These are phyloP conservation scores for Polymixis flavicincta DNA, from an alignment of 2,888 invertebrate genomes.

Conservation along the genomic window DNA sequence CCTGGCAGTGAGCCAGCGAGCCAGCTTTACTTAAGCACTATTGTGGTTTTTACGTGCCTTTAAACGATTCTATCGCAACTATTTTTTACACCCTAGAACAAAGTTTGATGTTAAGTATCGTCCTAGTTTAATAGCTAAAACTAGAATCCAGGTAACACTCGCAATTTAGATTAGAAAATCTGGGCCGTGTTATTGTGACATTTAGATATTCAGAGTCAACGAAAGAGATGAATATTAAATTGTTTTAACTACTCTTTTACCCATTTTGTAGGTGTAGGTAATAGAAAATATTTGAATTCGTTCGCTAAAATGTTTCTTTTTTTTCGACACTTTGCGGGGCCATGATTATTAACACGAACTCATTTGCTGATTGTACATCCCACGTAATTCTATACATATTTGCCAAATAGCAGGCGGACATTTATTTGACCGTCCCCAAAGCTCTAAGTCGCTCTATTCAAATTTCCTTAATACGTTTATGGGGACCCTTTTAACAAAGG, in stretches of 20 bases:
- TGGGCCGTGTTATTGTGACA: neutral
- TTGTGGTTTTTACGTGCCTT: slow-evolving; percentile 61
- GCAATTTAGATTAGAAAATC: slow-evolving; percentile 3
- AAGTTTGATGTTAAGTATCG: slow-evolving; percentile 43
- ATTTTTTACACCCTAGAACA: slow-evolving; percentile 46
- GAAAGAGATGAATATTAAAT: neutral
- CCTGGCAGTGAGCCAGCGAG: slow-evolving; percentile 60
- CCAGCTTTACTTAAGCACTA: slow-evolving; percentile 58
- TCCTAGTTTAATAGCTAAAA: slow-evolving; percentile 23
- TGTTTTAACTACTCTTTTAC: neutral
- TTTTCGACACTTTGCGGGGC: neutral
- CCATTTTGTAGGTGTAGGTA: neutral
- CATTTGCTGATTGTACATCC: neutral
- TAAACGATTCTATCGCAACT: slow-evolving; percentile 58
- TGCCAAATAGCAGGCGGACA: slow-evolving; percentile 20
- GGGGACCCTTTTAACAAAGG: slow-evolving; percentile 52
- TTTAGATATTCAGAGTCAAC: neutral
- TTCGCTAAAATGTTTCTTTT: neutral
- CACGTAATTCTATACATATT: neutral
- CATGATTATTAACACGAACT: neutral
- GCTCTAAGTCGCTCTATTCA: slow-evolving; percentile 36
- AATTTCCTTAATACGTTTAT: slow-evolving; percentile 60
- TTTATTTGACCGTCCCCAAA: slow-evolving; percentile 20
- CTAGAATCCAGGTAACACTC: slow-evolving; percentile 19
- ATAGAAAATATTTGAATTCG: neutral